Evolutionary conservation across 2,888 invertebrate genomes (phyloP), one percentile per base, ranked within the genome.

Genomic region (Erebia aethiops): DNA sequence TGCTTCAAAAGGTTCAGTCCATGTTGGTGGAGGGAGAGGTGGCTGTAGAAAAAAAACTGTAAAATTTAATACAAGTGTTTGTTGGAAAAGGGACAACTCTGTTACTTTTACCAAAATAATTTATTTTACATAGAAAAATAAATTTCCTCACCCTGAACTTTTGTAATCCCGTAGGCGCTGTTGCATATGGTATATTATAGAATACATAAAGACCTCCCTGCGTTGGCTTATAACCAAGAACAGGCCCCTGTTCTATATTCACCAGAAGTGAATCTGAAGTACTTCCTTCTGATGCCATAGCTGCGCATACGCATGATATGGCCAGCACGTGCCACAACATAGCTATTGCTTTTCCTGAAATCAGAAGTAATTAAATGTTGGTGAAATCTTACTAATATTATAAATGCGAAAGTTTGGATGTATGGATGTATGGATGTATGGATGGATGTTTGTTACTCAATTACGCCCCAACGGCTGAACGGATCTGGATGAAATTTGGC

Each of bases 21-120:
- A 87, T 62, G 68, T 71, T 3, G 86, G 84, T 5, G 85, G 78
- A 13, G 84, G 82, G 2, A 83, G 76, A 3, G 87, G 86, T 21
- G 83, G 81, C 87, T 81, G 35, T 5, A 35, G 35, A 35, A 35
- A 35, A 62, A 51, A 21, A 46, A 51, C 49, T 4, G 10, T 52
- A 51, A 8, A n/a, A 51, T 49, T 49, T 1, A 14, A 49, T 14
- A 49, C 0, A 51, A 51, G n/a, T n/a, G 9, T 49, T 49, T 49
- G 13, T 49, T n/a, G 13, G 3, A 4, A n/a, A 5, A 26, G 3
- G 26, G 35, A 7, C 35, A 5, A 35, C 35, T 7, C 35, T 35
- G 5, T 35, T 35, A 35, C 35, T 35, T 7, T 7, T 7, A 35
- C 35, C 35, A 35, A 35, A 35, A 35, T 35, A 35, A 35, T 35